These are phyloP conservation scores for Lepidonotus clava DNA, from an alignment of 2,888 invertebrate genomes.

Conservation along the genomic window DNA sequence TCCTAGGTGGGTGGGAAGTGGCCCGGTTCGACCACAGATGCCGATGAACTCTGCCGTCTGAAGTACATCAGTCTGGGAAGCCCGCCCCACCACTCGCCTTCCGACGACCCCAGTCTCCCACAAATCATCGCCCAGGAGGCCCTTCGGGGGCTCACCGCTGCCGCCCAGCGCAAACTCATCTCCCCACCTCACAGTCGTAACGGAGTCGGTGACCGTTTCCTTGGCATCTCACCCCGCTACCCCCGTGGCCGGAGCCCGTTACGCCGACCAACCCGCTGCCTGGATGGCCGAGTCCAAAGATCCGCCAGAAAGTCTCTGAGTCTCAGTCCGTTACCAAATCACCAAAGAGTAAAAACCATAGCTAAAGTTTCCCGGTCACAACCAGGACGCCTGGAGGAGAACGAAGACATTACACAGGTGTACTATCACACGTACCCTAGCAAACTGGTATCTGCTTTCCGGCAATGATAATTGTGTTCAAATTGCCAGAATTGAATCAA, in stretches of 20 bases:
- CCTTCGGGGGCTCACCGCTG: not conserved
- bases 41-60: not conserved
- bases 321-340: slow-evolving; percentile 3
- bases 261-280: not conserved
- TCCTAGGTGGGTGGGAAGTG: not conserved
- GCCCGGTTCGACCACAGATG: not conserved
- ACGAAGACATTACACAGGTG: not conserved
- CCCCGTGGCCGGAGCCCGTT: not conserved
- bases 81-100: not conserved
- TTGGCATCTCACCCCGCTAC: not conserved
- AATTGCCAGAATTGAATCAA: too few species aligned
- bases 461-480: too few species aligned
- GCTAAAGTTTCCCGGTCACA: not conserved
- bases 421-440: too few species aligned
- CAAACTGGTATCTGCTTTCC: too few species aligned
- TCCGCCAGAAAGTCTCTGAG: not conserved
- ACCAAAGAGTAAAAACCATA: not conserved
- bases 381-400: not conserved
- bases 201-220: not conserved
- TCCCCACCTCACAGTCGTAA: not conserved
- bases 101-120: not conserved
- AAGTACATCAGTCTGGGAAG: not conserved
- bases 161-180: not conserved
- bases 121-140: not conserved
- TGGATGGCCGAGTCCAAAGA: not conserved